phyloP scores from a whole-genome alignment of 2,797 vertebrate species.

The Scomberomorus guttatus region DNA sequence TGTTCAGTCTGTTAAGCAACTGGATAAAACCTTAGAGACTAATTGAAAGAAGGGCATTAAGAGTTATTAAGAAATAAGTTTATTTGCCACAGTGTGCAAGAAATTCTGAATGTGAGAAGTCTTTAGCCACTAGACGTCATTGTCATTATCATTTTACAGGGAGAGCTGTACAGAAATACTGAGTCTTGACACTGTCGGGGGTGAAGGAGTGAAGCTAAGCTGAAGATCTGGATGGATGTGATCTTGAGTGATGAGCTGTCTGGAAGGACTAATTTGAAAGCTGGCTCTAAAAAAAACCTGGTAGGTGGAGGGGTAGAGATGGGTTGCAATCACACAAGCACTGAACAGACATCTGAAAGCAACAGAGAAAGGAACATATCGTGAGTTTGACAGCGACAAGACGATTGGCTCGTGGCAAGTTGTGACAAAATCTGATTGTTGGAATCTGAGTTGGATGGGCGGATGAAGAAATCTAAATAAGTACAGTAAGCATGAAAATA shows the following conservation, averaged over 20 bases:
- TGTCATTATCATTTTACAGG: background rate
- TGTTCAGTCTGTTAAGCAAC: background rate
- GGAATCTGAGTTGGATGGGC: too few relatives aligned
- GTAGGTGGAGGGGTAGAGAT: background rate
- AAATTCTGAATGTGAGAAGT: background rate
- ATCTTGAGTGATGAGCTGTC: background rate
- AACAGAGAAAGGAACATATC: background rate
- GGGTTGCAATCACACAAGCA: background rate
- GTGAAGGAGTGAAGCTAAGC: background rate
- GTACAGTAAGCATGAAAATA: too few relatives aligned
- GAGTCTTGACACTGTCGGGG: background rate
- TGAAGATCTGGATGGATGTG: background rate
- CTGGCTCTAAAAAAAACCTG: too few relatives aligned
- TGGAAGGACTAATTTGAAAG: background rate
- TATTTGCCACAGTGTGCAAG: background rate
- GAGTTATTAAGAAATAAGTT: background rate
- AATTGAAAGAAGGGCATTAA: background rate
- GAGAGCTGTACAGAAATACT: background rate
- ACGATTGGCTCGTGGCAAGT: background rate
- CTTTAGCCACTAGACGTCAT: background rate
- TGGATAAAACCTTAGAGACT: background rate
- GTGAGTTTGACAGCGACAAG: background rate
- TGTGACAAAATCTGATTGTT: constrained; percentile 1
- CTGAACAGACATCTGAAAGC: background rate
- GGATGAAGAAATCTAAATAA: too few relatives aligned